A percentile compares a stretch with the other conserved stretches of the same genome.
Evolutionary conservation across 2,797 vertebrate genomes (phyloP).

Genomic region (Enteromius fasciolatus): DNA sequence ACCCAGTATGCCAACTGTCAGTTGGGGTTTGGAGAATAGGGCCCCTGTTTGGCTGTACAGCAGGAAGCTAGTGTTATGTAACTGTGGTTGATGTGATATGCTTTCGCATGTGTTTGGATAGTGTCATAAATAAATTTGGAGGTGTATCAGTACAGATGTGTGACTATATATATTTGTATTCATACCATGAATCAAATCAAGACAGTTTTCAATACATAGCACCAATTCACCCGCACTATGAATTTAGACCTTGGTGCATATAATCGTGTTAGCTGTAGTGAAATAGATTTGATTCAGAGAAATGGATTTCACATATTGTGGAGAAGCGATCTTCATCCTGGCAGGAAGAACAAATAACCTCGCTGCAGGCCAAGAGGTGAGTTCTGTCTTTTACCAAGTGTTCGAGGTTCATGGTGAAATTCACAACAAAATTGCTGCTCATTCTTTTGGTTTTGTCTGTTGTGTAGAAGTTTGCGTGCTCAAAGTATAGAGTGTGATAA

Average conservation of each 20-base stretch:
- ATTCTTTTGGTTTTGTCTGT: not conserved
- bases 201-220: constrained; percentile 1
- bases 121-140: not conserved
- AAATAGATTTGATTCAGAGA: constrained; percentile 3
- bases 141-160: not conserved
- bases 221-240: not conserved
- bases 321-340: not conserved
- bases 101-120: constrained; percentile 1
- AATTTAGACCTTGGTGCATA: not conserved
- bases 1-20: constrained; percentile 63
- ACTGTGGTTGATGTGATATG: not conserved
- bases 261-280: constrained; percentile 4
- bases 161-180: not conserved
- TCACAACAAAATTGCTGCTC: not conserved
- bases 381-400: not conserved
- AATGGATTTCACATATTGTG: constrained; percentile 19
- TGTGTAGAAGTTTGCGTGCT: not conserved
- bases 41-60: constrained; percentile 56
- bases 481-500: not conserved
- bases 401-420: not conserved
- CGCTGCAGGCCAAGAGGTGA: constrained; percentile 2
- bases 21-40: constrained; percentile 61
- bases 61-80: constrained; percentile 17
- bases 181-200: constrained; percentile 3
- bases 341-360: constrained; percentile 9